These are phyloP conservation scores for Autographa gamma DNA, from an alignment of 2,888 invertebrate species.

Conservation along the genomic window DNA sequence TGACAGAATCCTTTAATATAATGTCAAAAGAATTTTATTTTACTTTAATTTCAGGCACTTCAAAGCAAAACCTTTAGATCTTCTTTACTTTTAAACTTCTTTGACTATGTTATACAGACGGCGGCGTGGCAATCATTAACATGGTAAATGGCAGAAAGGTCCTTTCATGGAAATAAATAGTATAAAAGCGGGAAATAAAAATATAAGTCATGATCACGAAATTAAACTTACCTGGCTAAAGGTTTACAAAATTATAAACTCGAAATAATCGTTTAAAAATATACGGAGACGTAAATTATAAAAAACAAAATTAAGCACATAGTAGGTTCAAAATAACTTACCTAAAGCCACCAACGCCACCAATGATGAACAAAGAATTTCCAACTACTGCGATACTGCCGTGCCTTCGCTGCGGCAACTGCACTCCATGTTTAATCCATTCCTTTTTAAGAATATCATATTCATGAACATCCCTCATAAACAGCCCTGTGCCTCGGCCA, in stretches of 20 bases:
- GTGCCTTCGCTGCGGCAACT: constrained; percentile 76
- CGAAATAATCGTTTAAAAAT: no score
- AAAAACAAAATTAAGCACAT: no score
- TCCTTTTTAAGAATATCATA: constrained; percentile 76
- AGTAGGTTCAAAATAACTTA: constrained; percentile 61
- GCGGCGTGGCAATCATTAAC: background rate
- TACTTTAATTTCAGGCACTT: background rate
- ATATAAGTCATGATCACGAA: no score
- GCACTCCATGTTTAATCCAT: constrained; percentile 77
- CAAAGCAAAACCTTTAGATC: background rate
- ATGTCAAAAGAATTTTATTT: background rate
- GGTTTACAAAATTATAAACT: no score
- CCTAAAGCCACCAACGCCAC: constrained; percentile 84
- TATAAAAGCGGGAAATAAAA: no score
- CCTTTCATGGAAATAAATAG: no score
- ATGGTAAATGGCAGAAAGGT: no score
- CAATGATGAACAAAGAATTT: constrained; percentile 76
- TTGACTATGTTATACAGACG: background rate
- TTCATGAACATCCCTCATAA: constrained; percentile 77
- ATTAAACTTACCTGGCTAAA: no score
- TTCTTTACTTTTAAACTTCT: background rate
- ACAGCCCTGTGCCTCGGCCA: constrained; percentile 77
- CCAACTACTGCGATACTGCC: constrained; percentile 73
- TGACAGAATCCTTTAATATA: background rate
- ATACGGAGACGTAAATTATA: no score